Evolutionary conservation across 1,140 invertebrate species (phyloP).

Genomic region (Musca vetustissima): DNA sequence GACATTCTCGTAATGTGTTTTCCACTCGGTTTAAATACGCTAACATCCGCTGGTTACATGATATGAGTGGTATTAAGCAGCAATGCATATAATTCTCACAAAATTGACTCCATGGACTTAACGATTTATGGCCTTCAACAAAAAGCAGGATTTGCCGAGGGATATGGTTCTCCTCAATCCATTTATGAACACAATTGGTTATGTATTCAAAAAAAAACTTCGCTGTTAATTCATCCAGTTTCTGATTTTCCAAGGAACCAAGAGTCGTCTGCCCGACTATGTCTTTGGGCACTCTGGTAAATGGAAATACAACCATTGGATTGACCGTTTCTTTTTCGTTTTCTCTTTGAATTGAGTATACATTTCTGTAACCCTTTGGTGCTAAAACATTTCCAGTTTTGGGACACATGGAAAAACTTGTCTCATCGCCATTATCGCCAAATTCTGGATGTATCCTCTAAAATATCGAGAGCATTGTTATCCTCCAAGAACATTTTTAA

Average conservation of each 20-base stretch:
- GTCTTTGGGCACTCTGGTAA: slow-evolving; percentile 24
- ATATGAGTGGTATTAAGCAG: not conserved
- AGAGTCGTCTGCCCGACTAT: slow-evolving; percentile 27
- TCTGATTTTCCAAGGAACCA: slow-evolving; percentile 29
- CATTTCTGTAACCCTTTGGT: slow-evolving; percentile 41
- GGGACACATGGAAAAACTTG: slow-evolving; percentile 45
- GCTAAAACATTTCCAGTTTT: slow-evolving; percentile 46
- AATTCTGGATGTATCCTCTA: slow-evolving; percentile 38
- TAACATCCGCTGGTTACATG: not conserved
- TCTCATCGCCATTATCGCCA: slow-evolving; percentile 53
- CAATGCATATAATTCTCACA: slow-evolving; percentile 20
- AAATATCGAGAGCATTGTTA: slow-evolving; percentile 34
- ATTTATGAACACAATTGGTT: slow-evolving; percentile 13
- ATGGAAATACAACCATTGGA: slow-evolving; percentile 36
- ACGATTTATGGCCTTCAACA: slow-evolving; percentile 17
- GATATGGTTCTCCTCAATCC: not conserved
- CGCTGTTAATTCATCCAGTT: not conserved
- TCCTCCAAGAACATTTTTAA: slow-evolving; percentile 16
- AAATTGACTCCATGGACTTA: slow-evolving; percentile 12
- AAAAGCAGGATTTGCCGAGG: slow-evolving; percentile 6
- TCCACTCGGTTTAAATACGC: slow-evolving; percentile 11
- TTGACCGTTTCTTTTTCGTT: slow-evolving; percentile 52
- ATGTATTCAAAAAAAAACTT: slow-evolving; percentile 24
- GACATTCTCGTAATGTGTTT: slow-evolving; percentile 10
- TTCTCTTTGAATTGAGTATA: slow-evolving; percentile 42